Evolutionary conservation across 2,797 vertebrate species (phyloP), one percentile per base, ranked within the genome.

Genomic region (Heliangelus exortis): DNA sequence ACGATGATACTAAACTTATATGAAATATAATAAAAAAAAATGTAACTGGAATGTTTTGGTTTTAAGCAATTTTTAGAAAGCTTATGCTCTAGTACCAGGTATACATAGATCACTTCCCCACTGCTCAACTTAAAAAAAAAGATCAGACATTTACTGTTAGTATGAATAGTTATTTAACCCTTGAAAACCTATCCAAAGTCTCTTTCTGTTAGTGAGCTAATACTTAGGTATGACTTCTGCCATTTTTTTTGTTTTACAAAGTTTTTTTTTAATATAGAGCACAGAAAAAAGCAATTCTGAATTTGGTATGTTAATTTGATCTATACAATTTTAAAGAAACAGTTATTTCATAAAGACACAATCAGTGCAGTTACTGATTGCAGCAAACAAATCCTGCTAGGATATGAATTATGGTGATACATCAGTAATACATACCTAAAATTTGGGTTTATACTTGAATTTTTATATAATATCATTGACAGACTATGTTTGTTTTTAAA

Each of bases 1-100:
- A 89, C 73, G 92, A 69, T 75, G 58, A 94, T 75, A 94, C 41
- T 78, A 95, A 95, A 69, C 22, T 39, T 67, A 91, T 77, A 95
- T 87, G 9, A 92, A 92, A 93, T 84, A 65, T 36, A 9, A 89
- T 58, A 50, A 92, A 93, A 94, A 47, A 47, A 90, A 93, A 83
- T 31, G 54, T 68, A 96, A 89, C 75, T 80, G 85, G 65, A 80
- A 23, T 36, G 45, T 69, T 95, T 91, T 86, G 31, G 71, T 96
- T 96, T 87, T 63, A 79, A 47, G 36, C 41, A 89, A 47, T 81
- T 93, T 94, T 96, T 82, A 82, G 79, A 87, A 91, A 87, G 34
- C 78, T 95, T 68, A 85, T 4, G 5, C 90, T 96, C 71, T 54
- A 84, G 39, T 95, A 57, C 6, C 21, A 95, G 68, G 87, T 23